Evolutionary conservation across 2,113 vertebrate genomes (phyloP), one percentile per base, ranked within the genome.

Genomic region (Dendropsophus ebraccatus): DNA sequence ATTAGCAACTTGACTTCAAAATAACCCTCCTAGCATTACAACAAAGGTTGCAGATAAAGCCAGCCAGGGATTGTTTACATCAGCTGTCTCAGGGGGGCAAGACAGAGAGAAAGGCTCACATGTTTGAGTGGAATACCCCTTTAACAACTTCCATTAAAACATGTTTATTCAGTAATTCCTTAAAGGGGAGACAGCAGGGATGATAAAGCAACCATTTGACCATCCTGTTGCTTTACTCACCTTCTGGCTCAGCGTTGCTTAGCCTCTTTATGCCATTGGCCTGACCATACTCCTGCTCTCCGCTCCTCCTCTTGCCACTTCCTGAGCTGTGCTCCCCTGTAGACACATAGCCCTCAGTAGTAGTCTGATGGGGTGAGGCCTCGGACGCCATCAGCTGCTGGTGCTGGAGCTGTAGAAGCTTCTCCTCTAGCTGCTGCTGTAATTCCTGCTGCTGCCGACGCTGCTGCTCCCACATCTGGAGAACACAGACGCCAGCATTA

Each of bases 391-490:
- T 49, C 47, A 87, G 81, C 79, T 74, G 85, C 28, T 78, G 87
- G 65, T 90, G 69, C 85, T 90, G 89, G 11, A 87, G 91, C 54
- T 83, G 90, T 88, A 94, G 94, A n/a, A 93, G 90, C 65, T 90
- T 91, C 8, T 91, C 88, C 87, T 94, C 93, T 4, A 93, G 92
- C 13, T 91, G 93, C 88, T 94, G 92, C 88, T 96, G 92, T 82
- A 92, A 87, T 86, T 92, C 88, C 77, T 87, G 92, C 85, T 93
- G 93, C 85, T 94, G 94, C 49, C 88, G 90, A 25, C 87, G 90
- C 0, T 95, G 90, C 88, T 94, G 95, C 88, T 89, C 88, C 77
- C 91, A 90, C 87, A 91, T 90, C 0, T 82, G 54, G 13, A 50
- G 90, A 89, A 90, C 88, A 0, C 5, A 32, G 49, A 54, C 25